Evolutionary conservation across 2,797 vertebrate species (phyloP).

Genomic region (Notolabrus celidotus): DNA sequence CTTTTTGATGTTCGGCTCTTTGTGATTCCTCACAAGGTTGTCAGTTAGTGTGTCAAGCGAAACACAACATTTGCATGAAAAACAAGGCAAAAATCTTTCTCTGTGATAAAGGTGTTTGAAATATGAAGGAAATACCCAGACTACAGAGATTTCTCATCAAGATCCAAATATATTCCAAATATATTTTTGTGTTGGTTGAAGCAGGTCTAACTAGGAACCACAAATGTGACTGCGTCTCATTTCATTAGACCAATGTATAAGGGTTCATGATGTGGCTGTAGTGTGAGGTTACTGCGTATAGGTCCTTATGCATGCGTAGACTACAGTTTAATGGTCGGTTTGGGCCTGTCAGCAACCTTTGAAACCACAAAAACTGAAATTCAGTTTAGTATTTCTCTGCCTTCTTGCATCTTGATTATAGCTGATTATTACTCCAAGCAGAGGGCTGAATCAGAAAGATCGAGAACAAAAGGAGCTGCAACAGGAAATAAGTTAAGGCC

Average conservation of each 20-base stretch:
- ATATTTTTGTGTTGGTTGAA: neutral
- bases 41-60: neutral
- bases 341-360: conserved; percentile 11
- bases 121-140: neutral
- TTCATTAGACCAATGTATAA: conserved; percentile 6
- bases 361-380: neutral
- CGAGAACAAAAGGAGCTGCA: neutral
- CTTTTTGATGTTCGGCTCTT: no score
- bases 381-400: neutral
- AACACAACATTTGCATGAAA: neutral
- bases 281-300: neutral
- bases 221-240: neutral
- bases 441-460: neutral
- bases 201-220: neutral
- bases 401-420: neutral
- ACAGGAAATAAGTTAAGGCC: neutral
- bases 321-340: neutral
- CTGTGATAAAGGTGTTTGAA: neutral
- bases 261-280: conserved; percentile 7
- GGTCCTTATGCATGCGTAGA: neutral
- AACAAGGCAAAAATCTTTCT: neutral
- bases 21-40: neutral
- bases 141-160: neutral
- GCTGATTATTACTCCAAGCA: no score
- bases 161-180: neutral